These are phyloP conservation scores for Mustelus asterias DNA, from an alignment of 2,113 vertebrate species.

Conservation along the genomic window DNA sequence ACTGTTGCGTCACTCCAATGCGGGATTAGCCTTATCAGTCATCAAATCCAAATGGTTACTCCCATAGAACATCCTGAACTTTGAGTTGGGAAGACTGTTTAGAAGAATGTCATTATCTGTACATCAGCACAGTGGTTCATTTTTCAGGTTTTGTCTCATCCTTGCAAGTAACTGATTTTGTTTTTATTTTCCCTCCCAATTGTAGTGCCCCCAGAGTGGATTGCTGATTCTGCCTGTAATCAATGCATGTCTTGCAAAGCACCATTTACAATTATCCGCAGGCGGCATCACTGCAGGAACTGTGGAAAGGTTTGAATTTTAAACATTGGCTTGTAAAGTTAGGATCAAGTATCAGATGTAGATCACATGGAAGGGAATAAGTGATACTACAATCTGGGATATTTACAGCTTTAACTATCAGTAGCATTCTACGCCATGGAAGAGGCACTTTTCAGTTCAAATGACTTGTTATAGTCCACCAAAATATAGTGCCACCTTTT, in stretches of 20 bases:
- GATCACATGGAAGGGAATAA: background rate
- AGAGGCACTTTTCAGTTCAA: background rate
- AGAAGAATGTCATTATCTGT: background rate
- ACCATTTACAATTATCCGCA: constrained; percentile 55
- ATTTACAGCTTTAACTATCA: background rate
- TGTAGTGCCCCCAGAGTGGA: constrained; percentile 47
- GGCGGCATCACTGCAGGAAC: constrained; percentile 60
- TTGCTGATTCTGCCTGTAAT: constrained; percentile 49
- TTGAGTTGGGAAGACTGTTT: background rate
- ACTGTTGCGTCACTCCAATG: too few relatives aligned
- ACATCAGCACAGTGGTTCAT: background rate
- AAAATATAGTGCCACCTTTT: background rate
- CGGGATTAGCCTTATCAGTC: too few relatives aligned
- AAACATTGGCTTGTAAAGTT: background rate
- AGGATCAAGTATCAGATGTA: too few relatives aligned
- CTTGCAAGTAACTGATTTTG: background rate
- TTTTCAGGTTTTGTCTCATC: background rate
- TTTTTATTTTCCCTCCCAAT: too few relatives aligned
- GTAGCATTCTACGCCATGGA: background rate
- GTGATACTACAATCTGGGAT: background rate
- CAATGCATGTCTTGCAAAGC: constrained; percentile 49
- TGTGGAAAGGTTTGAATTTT: constrained; percentile 56
- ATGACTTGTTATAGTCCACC: background rate
- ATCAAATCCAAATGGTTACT: background rate
- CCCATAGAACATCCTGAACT: background rate